A percentile compares a stretch with the other conserved stretches of the same genome.
Conservation (phyloP, 2,113 vertebrate species). For the Etheostoma cragini region DNA sequence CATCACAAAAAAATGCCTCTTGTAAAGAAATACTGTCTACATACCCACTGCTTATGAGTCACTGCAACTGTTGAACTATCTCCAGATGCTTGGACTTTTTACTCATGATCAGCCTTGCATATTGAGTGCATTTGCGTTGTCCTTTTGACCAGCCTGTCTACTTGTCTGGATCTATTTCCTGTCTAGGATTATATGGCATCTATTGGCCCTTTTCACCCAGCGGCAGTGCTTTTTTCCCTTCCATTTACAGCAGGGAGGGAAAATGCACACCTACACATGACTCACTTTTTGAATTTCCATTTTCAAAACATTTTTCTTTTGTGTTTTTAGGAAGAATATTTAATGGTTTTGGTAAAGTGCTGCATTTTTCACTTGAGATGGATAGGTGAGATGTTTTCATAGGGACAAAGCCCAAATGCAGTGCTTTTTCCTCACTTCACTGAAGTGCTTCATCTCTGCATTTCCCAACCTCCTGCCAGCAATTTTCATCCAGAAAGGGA, state of each 20-base stretch:
- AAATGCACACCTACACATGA: neutral
- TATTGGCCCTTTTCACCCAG: neutral
- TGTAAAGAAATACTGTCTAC: no score
- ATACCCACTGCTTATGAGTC: neutral
- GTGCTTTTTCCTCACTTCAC: constrained; percentile 15
- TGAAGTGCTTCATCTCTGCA: constrained; percentile 15
- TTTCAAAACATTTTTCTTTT: constrained; percentile 17
- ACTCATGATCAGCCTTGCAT: neutral
- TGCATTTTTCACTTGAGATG: neutral
- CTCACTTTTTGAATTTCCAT: neutral
- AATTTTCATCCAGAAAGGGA: constrained; percentile 4
- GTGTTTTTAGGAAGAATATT: constrained; percentile 1
- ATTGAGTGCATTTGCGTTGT: neutral
- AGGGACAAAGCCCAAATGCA: constrained; percentile 12
- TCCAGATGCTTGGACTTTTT: neutral
- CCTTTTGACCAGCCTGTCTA: neutral
- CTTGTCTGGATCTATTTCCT: constrained; percentile 6
- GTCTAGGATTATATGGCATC: neutral
- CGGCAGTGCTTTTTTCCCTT: neutral
- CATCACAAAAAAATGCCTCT: no score
- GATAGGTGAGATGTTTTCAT: constrained; percentile 13
- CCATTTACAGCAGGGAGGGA: neutral
- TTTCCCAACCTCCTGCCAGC: constrained; percentile 15
- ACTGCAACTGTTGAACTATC: neutral
- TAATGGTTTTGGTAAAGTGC: neutral